Percentiles rank a stretch among this genome's conserved stretches.
Evolutionary conservation across 2,113 vertebrate species (phyloP).

Genomic region (Mirza zaza): DNA sequence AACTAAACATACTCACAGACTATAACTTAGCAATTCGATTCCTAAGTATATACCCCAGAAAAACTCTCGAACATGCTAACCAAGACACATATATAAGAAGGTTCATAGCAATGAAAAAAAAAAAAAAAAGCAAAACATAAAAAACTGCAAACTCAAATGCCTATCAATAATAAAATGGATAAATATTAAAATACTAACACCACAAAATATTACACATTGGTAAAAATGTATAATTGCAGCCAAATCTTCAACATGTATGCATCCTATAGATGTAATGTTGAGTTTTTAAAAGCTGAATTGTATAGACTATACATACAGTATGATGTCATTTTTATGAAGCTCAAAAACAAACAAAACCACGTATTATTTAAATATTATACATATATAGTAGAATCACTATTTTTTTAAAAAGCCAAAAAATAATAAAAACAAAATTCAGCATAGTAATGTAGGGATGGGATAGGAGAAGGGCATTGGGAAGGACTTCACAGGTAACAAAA

Average conservation of each 20-base stretch:
- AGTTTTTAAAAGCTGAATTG: not conserved
- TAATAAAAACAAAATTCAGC: not conserved
- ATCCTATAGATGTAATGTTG: not conserved
- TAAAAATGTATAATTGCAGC: not conserved
- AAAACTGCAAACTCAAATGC: not conserved
- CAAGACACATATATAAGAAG: not conserved
- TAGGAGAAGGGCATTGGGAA: not conserved
- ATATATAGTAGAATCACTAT: not conserved
- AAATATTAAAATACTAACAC: not conserved
- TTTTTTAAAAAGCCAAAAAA: not conserved
- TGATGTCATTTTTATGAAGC: not conserved
- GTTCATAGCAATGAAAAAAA: not conserved
- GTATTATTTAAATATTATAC: not conserved
- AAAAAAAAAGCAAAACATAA: not conserved
- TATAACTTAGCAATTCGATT: not conserved
- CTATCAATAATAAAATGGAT: conserved; percentile 1
- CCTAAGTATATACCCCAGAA: not conserved
- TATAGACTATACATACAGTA: not conserved
- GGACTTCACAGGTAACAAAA: not conserved
- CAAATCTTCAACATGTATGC: not conserved
- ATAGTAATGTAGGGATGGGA: not conserved
- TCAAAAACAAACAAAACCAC: not conserved
- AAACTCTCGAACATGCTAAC: not conserved
- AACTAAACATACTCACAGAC: not conserved
- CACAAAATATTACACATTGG: not conserved